Percentiles rank a stretch among this genome's conserved stretches.
phyloP scores from a whole-genome alignment of 2,797 vertebrate species.

The Pseudomugil gertrudae region DNA sequence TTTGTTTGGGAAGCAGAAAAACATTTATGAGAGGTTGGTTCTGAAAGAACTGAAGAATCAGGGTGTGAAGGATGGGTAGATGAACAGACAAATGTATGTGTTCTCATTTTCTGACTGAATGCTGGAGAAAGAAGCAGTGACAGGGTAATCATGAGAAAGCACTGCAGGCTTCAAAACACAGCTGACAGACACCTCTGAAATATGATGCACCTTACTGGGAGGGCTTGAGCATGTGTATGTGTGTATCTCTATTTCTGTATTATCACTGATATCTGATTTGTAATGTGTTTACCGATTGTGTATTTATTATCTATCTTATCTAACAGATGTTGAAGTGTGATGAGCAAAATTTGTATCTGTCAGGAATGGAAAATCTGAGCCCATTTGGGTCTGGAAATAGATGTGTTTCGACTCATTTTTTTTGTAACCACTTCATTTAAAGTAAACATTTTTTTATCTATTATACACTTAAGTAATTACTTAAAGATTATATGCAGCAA shows the following conservation, averaged over 20 bases:
- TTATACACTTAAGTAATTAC: not conserved
- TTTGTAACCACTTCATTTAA: not conserved
- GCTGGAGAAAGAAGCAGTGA: conserved; percentile 65
- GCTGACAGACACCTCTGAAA: conserved; percentile 65
- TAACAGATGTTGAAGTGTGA: conserved; percentile 31
- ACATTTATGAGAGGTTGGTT: conserved; percentile 45
- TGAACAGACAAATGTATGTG: conserved; percentile 55
- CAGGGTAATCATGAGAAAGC: conserved; percentile 71
- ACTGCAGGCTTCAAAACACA: conserved; percentile 55
- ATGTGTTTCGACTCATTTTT: conserved; percentile 15
- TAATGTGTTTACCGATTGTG: conserved; percentile 34
- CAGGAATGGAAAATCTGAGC: conserved; percentile 28
- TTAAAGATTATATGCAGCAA: not conserved
- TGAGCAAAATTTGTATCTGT: conserved; percentile 46
- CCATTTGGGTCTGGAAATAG: conserved; percentile 6
- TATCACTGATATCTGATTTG: conserved; percentile 20
- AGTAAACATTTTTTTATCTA: not conserved
- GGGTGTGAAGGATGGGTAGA: conserved; percentile 39
- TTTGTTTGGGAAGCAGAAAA: conserved; percentile 27
- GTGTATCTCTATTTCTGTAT: conserved; percentile 10
- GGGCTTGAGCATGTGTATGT: not conserved
- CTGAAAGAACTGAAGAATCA: conserved; percentile 23
- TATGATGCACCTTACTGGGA: conserved; percentile 44
- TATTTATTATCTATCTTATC: conserved; percentile 39
- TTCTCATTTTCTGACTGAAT: conserved; percentile 66